Percentiles rank a stretch among this genome's conserved stretches.
Conservation (phyloP, 37 sponge, comb jelly and placozoan genomes). For the Beroe ovata region DNA sequence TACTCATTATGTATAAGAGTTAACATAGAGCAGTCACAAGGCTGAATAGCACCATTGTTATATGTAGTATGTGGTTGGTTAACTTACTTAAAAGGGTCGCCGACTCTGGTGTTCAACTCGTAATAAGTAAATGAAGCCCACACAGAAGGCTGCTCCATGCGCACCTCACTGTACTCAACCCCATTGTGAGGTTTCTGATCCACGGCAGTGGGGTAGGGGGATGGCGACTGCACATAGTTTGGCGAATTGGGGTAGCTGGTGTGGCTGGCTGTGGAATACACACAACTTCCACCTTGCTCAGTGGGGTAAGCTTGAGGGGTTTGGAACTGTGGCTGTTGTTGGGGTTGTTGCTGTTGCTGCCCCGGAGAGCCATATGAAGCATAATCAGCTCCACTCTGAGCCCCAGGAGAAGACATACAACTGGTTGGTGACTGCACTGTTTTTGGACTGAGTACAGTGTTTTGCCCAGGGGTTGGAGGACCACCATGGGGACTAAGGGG, state of each 20-base stretch:
- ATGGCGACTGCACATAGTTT: conserved; percentile 25
- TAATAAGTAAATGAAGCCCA: conserved; percentile 97
- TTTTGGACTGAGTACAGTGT: conserved; percentile 18
- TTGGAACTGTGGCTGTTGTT: background rate
- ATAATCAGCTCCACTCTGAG: conserved; percentile 15
- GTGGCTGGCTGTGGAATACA: conserved; percentile 48
- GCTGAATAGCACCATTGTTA: too few relatives aligned
- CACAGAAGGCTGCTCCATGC: conserved; percentile 83
- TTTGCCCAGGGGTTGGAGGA: conserved; percentile 46
- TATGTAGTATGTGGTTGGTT: too few relatives aligned
- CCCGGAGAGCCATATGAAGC: conserved; percentile 12
- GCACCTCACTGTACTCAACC: conserved; percentile 58
- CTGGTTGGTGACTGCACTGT: conserved; percentile 16
- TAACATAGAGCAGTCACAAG: too few relatives aligned
- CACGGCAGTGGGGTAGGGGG: background rate
- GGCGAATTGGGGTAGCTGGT: conserved; percentile 64
- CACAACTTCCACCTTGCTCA: conserved; percentile 27
- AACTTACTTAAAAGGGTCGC: conserved; percentile 81
- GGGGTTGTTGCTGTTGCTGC: background rate
- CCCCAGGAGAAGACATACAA: conserved; percentile 57
- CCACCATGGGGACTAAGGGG: conserved; percentile 58
- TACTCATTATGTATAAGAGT: too few relatives aligned
- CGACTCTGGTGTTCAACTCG: conserved; percentile 96
- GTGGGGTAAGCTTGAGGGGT: conserved; percentile 23
- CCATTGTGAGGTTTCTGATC: conserved; percentile 53